phyloP scores from a whole-genome alignment of 2,888 invertebrate species.

The Sarcophaga carnaria region DNA sequence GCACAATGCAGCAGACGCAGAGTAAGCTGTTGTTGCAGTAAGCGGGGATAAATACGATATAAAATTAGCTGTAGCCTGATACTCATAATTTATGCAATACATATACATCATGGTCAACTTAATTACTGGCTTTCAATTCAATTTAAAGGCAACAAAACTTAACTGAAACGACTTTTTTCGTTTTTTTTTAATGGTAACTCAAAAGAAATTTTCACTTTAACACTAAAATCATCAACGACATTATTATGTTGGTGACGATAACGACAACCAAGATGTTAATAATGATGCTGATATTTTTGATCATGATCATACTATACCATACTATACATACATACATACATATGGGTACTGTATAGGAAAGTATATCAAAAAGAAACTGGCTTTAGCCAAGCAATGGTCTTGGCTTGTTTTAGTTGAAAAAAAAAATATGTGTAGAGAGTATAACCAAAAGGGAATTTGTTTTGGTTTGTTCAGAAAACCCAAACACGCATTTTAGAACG shows the following conservation, averaged over 20 bases:
- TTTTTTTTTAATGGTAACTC: neutral
- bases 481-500: slow-evolving; percentile 49
- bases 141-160: slow-evolving; percentile 62
- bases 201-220: slow-evolving; percentile 53
- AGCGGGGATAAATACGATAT: slow-evolving; percentile 45
- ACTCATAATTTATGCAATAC: slow-evolving; percentile 69
- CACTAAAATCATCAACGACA: slow-evolving; percentile 34
- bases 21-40: neutral
- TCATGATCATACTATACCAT: neutral
- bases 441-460: slow-evolving; percentile 60
- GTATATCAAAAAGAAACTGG: neutral
- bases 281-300: slow-evolving; percentile 15
- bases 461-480: slow-evolving; percentile 48
- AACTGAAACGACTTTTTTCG: slow-evolving; percentile 24
- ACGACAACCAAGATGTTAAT: slow-evolving; percentile 5
- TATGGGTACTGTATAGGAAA: neutral
- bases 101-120: slow-evolving; percentile 69
- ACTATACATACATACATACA: no score
- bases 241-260: slow-evolving; percentile 37
- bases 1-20: neutral
- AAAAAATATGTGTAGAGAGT: slow-evolving; percentile 25
- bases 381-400: neutral
- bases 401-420: neutral
- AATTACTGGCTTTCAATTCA: slow-evolving; percentile 68
- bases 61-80: slow-evolving; percentile 66